A percentile compares a stretch with the other conserved stretches of the same genome.
Conservation (phyloP, 2,888 invertebrate species). For the Leptopilina syphax region DNA sequence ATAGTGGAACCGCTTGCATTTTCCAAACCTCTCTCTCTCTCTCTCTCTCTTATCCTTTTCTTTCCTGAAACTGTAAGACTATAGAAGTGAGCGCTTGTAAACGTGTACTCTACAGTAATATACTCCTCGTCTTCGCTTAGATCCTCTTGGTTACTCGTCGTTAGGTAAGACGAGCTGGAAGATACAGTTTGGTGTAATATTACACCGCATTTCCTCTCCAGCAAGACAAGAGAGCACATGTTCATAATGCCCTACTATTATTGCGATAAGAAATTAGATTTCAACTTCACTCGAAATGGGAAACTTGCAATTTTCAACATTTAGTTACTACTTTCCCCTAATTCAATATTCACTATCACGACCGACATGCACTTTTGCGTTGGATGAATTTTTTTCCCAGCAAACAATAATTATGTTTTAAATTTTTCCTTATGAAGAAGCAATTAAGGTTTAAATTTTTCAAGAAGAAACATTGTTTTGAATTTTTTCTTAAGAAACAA, state of each 20-base stretch:
- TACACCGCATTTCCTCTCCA: slow-evolving; percentile 6
- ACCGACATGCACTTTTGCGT: too few relatives aligned
- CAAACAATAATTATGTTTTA: too few relatives aligned
- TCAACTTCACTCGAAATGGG: neutral
- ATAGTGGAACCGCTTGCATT: slow-evolving; percentile 23
- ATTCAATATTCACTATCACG: neutral
- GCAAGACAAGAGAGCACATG: slow-evolving; percentile 14
- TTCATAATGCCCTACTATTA: slow-evolving; percentile 6
- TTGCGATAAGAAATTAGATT: slow-evolving; percentile 17
- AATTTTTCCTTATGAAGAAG: too few relatives aligned
- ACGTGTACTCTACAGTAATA: slow-evolving; percentile 25
- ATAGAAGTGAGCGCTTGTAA: slow-evolving; percentile 1
- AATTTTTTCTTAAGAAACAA: too few relatives aligned
- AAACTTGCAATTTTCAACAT: neutral
- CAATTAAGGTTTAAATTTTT: too few relatives aligned
- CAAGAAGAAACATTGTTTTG: too few relatives aligned
- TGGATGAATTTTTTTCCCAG: too few relatives aligned
- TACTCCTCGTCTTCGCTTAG: slow-evolving; percentile 13
- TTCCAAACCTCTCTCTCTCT: neutral
- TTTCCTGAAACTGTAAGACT: neutral
- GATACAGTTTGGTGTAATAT: slow-evolving; percentile 30
- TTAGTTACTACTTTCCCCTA: neutral
- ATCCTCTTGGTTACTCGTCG: slow-evolving; percentile 27
- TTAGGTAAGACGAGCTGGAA: slow-evolving; percentile 25
- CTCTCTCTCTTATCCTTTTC: neutral